Conservation (phyloP, 2,113 vertebrate genomes). For the Tragelaphus strepsiceros region DNA sequence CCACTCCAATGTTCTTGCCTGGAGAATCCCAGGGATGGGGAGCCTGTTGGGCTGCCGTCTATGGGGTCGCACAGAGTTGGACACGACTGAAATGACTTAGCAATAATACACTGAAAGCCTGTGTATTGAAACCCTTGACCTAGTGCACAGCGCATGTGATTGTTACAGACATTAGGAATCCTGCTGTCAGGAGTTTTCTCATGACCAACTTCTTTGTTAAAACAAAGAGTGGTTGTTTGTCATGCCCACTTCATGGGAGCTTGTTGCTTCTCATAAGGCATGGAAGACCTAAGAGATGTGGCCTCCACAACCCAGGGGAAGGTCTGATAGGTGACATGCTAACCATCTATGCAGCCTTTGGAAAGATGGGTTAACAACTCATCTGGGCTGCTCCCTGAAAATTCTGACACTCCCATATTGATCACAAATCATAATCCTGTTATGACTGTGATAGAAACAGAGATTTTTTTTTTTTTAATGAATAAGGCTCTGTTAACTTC, state of each 20-base stretch:
- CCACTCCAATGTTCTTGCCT: too few relatives aligned
- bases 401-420: background rate
- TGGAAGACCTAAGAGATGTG: background rate
- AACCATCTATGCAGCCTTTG: accelerated
- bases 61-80: too few relatives aligned
- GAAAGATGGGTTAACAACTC: background rate
- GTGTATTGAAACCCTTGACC: background rate
- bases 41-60: too few relatives aligned
- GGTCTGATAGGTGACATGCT: background rate
- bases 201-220: background rate
- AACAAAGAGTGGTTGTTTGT: background rate
- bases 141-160: background rate
- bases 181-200: background rate
- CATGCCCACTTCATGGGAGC: background rate
- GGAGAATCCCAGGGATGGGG: too few relatives aligned
- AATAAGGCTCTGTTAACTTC: background rate
- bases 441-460: background rate
- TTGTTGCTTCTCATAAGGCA: background rate
- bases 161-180: background rate
- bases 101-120: background rate
- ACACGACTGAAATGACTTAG: too few relatives aligned
- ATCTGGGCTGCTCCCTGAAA: background rate
- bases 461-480: background rate
- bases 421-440: background rate
- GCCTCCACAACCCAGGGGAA: background rate